phyloP scores from a whole-genome alignment of 2,888 invertebrate species.

The Mechanitis messenoides region DNA sequence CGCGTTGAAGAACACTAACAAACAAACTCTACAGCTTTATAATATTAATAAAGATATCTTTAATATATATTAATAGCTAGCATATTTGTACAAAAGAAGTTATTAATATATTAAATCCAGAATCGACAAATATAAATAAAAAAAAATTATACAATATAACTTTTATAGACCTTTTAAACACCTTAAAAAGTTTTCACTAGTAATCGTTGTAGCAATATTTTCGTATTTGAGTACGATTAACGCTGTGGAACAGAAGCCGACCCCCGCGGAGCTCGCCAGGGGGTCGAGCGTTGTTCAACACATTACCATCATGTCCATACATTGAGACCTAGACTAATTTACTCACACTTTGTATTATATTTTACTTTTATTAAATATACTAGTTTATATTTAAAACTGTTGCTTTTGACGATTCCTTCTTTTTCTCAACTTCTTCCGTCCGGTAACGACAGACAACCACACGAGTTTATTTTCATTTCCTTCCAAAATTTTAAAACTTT shows the following conservation, averaged over 20 bases:
- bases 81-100: too few species aligned
- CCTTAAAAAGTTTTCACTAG: slow-evolving; percentile 35
- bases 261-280: slow-evolving; percentile 62
- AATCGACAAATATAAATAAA: neutral
- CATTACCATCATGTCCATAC: slow-evolving; percentile 11
- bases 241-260: slow-evolving; percentile 53
- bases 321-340: slow-evolving; percentile 2
- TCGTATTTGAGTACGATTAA: slow-evolving; percentile 56
- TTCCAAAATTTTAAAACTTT: neutral
- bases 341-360: neutral
- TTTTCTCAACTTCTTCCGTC: slow-evolving; percentile 1
- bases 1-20: too few species aligned
- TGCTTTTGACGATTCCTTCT: neutral
- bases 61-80: too few species aligned
- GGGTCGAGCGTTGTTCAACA: slow-evolving; percentile 34
- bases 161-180: slow-evolving; percentile 13
- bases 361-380: too few species aligned
- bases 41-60: too few species aligned
- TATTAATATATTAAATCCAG: too few species aligned
- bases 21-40: too few species aligned
- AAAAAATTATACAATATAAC: neutral
- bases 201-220: slow-evolving; percentile 54
- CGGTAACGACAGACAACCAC: slow-evolving; percentile 1
- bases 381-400: too few species aligned
- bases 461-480: slow-evolving; percentile 1